Percentiles rank a stretch among this genome's conserved stretches.
phyloP scores from a whole-genome alignment of 2,888 invertebrate species.

The Drosophila maculinotata region DNA sequence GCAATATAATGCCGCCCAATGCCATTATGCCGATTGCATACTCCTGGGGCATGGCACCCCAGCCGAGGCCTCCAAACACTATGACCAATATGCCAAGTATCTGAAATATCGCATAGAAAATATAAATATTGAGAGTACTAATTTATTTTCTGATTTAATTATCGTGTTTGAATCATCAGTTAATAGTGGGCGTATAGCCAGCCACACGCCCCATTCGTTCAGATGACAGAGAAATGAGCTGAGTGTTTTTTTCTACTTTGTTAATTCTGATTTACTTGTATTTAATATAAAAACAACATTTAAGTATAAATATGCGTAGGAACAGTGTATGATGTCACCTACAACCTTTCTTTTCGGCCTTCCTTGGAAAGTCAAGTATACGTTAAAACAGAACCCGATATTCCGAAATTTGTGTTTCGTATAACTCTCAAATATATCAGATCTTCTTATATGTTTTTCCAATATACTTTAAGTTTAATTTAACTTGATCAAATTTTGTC shows the following conservation, averaged over 20 bases:
- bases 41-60: conserved; percentile 78
- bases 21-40: conserved; percentile 77
- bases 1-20: conserved; percentile 71
- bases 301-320: not conserved
- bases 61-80: conserved; percentile 75
- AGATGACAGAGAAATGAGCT: not conserved
- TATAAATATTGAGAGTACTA: not conserved
- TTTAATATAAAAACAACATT: not conserved
- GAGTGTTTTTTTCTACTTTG: too few species aligned
- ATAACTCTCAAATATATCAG: too few species aligned
- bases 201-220: conserved; percentile 1
- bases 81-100: conserved; percentile 77
- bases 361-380: not conserved
- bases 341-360: not conserved
- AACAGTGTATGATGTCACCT: conserved; percentile 14
- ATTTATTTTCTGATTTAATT: too few species aligned
- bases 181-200: conserved; percentile 10
- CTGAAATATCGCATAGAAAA: conserved; percentile 45
- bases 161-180: not conserved
- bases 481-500: not conserved
- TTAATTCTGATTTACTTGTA: not conserved
- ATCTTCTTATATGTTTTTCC: too few species aligned
- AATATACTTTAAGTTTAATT: too few species aligned
- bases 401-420: not conserved
- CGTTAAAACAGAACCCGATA: not conserved